These are phyloP conservation scores for Philypnodon macrostomus DNA, from an alignment of 2,797 vertebrate genomes.

Conservation along the genomic window DNA sequence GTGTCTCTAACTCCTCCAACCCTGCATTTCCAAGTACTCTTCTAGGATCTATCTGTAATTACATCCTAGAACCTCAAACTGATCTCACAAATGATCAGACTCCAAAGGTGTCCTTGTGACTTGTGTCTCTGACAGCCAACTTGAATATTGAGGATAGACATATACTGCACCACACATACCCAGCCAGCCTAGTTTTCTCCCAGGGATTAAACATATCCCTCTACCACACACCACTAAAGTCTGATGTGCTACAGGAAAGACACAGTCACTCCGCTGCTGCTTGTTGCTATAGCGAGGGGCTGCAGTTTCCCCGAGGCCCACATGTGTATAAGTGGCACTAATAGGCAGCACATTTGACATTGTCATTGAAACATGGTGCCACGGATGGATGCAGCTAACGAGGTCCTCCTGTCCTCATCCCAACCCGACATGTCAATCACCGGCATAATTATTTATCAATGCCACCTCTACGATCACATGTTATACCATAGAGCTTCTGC, in stretches of 20 bases:
- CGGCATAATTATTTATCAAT: constrained; percentile 70
- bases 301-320: constrained; percentile 44
- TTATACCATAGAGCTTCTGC: constrained; percentile 4
- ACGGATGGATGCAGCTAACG: constrained; percentile 68
- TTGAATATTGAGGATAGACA: neutral
- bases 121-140: constrained; percentile 12
- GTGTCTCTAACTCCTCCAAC: constrained; percentile 14
- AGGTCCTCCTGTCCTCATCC: constrained; percentile 55
- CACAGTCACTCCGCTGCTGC: constrained; percentile 24
- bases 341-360: constrained; percentile 77
- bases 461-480: constrained; percentile 26
- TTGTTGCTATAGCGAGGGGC: constrained; percentile 49
- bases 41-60: constrained; percentile 46
- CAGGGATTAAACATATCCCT: constrained; percentile 27
- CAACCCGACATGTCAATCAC: constrained; percentile 65
- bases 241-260: constrained; percentile 19
- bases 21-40: constrained; percentile 21
- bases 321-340: constrained; percentile 77
- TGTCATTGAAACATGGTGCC: constrained; percentile 59
- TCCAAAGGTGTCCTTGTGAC: constrained; percentile 24
- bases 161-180: too few species aligned
- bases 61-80: constrained; percentile 33
- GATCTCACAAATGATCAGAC: constrained; percentile 19
- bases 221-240: constrained; percentile 15
- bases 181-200: constrained; percentile 8